These are phyloP conservation scores for Mythimna impura DNA, from an alignment of 2,888 invertebrate species.

Conservation along the genomic window DNA sequence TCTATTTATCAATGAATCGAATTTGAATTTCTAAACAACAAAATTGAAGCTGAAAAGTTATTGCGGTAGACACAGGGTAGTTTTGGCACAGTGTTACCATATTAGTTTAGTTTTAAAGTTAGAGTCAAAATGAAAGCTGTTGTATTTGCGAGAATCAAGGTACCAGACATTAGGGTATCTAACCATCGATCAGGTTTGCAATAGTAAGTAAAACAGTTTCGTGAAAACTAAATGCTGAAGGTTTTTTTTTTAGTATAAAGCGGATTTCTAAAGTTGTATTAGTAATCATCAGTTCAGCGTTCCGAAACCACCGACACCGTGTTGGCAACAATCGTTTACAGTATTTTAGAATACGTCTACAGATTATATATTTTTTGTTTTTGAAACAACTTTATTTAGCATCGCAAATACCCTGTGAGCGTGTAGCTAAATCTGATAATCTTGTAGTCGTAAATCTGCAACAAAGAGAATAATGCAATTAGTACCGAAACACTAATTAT, in stretches of 20 bases:
- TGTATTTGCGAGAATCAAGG: background rate
- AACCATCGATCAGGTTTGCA: background rate
- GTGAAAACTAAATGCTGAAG: background rate
- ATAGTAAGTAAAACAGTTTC: background rate
- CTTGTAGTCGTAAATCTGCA: slow-evolving; percentile 55
- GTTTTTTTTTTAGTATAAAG: slow-evolving; percentile 1
- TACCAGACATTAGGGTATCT: background rate
- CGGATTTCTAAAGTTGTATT: slow-evolving; percentile 1
- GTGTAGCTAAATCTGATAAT: slow-evolving; percentile 56
- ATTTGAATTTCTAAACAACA: background rate
- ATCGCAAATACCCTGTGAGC: slow-evolving; percentile 71
- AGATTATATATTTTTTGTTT: slow-evolving; percentile 61
- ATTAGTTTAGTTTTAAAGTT: background rate
- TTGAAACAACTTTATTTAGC: slow-evolving; percentile 64
- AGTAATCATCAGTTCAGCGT: slow-evolving; percentile 6
- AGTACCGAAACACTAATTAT: background rate
- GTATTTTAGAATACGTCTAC: slow-evolving; percentile 43
- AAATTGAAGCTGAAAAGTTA: background rate
- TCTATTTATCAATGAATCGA: background rate
- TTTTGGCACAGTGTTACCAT: background rate
- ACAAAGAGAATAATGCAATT: slow-evolving; percentile 17
- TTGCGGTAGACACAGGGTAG: background rate
- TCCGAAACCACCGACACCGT: slow-evolving; percentile 8
- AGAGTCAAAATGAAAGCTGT: slow-evolving; percentile 6
- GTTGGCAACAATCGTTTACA: slow-evolving; percentile 35